These are phyloP conservation scores for Thalassophryne amazonica DNA, from an alignment of 2,797 vertebrate species.

Conservation along the genomic window DNA sequence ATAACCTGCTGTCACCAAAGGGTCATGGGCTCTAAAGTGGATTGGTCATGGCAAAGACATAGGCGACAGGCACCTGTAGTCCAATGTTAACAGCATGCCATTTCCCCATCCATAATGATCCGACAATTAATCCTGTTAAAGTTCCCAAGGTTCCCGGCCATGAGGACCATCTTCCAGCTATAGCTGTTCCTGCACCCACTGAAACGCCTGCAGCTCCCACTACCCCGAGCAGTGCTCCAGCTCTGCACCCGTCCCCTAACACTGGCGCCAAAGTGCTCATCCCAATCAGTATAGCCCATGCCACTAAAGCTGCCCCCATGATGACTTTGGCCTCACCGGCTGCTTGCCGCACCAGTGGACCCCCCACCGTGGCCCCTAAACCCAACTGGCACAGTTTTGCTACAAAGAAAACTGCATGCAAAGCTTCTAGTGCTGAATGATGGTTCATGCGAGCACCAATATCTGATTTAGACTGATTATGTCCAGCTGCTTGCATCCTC, in stretches of 20 bases:
- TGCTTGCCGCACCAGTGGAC: conserved; percentile 37
- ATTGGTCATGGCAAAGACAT: conserved; percentile 59
- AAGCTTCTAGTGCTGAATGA: conserved; percentile 44
- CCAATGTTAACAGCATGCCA: conserved; percentile 60
- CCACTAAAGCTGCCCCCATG: conserved; percentile 40
- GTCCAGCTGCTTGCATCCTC: conserved; percentile 14
- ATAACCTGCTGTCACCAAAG: too few relatives aligned
- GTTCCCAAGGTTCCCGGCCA: conserved; percentile 48
- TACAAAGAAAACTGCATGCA: conserved; percentile 46
- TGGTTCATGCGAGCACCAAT: conserved; percentile 22
- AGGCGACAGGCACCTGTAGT: conserved; percentile 55
- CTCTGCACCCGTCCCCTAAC: conserved; percentile 41
- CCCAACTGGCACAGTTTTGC: conserved; percentile 53
- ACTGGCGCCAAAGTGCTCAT: conserved; percentile 22
- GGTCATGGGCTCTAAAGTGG: conserved; percentile 20
- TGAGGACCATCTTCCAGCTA: conserved; percentile 37
- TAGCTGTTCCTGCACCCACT: conserved; percentile 41
- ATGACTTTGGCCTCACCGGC: conserved; percentile 45
- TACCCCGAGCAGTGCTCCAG: conserved; percentile 56
- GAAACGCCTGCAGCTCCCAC: conserved; percentile 52
- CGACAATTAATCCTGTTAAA: conserved; percentile 40
- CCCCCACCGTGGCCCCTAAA: conserved; percentile 57
- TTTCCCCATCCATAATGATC: conserved; percentile 42
- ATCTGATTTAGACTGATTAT: conserved; percentile 5
- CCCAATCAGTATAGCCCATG: conserved; percentile 15